Evolutionary conservation across 2,888 invertebrate species (phyloP).

Genomic region (Cyaniris semiargus): DNA sequence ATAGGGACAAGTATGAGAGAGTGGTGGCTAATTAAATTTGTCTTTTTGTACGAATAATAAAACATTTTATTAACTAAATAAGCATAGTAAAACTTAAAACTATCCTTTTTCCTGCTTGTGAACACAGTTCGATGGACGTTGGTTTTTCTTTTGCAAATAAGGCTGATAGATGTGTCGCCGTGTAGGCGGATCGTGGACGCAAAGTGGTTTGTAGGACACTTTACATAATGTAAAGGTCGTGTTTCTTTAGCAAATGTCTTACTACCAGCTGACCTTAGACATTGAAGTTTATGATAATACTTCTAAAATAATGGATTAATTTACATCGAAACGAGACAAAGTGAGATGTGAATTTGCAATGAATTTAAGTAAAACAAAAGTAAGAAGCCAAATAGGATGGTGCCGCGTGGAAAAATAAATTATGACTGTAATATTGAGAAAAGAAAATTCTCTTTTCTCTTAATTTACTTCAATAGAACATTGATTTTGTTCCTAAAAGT

Average conservation of each 20-base stretch:
- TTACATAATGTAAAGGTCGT: constrained; percentile 1
- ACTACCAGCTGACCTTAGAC: background rate
- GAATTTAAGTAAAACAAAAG: no score
- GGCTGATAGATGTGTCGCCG: background rate
- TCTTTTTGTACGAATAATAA: background rate
- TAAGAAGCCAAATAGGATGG: no score
- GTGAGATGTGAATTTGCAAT: no score
- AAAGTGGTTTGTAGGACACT: background rate
- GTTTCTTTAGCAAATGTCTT: background rate
- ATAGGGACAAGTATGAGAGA: background rate
- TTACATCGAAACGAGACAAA: no score
- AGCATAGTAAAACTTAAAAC: background rate
- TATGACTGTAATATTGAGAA: no score
- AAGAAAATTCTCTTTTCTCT: no score
- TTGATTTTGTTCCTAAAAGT: no score
- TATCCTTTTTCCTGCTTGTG: background rate
- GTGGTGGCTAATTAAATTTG: background rate
- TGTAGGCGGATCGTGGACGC: background rate
- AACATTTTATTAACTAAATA: no score
- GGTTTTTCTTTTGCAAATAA: background rate
- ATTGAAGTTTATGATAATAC: background rate
- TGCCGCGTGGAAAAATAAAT: no score
- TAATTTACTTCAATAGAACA: no score
- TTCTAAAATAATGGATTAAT: no score
- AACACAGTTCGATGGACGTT: background rate